Conservation (phyloP, 2,888 invertebrate genomes). For the Strigamia maritima region DNA sequence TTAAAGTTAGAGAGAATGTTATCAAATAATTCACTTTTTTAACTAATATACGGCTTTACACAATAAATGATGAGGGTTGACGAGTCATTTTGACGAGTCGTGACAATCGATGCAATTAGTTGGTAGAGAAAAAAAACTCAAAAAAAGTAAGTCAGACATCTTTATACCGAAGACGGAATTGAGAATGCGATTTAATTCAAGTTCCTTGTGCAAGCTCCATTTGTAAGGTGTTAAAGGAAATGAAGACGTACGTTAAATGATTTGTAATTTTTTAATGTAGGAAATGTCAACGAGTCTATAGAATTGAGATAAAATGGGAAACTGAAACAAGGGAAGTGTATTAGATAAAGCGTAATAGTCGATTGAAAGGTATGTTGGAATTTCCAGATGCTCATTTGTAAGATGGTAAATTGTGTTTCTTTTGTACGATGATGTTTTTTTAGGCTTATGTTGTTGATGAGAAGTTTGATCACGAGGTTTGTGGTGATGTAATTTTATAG, state of each 20-base stretch:
- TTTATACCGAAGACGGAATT: not conserved
- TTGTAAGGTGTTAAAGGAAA: slow-evolving; percentile 11
- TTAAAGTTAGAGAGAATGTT: not conserved
- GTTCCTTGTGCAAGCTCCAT: not conserved
- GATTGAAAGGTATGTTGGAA: slow-evolving; percentile 13
- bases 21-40: not conserved
- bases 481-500: not conserved
- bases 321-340: slow-evolving; percentile 20
- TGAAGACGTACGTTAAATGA: slow-evolving; percentile 13
- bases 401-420: not conserved
- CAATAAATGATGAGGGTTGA: not conserved
- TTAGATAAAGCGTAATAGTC: slow-evolving; percentile 24
- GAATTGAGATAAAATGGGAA: not conserved
- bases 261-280: slow-evolving; percentile 26
- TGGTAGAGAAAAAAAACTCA: not conserved
- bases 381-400: not conserved
- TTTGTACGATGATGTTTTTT: not conserved
- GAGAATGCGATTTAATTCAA: not conserved
- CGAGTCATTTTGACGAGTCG: not conserved
- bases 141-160: not conserved
- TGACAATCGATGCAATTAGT: slow-evolving; percentile 14
- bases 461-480: slow-evolving; percentile 8
- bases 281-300: slow-evolving; percentile 13
- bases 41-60: not conserved
- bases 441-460: not conserved